Evolutionary conservation across 2,113 vertebrate genomes (phyloP).

Genomic region (Rallus limicola): DNA sequence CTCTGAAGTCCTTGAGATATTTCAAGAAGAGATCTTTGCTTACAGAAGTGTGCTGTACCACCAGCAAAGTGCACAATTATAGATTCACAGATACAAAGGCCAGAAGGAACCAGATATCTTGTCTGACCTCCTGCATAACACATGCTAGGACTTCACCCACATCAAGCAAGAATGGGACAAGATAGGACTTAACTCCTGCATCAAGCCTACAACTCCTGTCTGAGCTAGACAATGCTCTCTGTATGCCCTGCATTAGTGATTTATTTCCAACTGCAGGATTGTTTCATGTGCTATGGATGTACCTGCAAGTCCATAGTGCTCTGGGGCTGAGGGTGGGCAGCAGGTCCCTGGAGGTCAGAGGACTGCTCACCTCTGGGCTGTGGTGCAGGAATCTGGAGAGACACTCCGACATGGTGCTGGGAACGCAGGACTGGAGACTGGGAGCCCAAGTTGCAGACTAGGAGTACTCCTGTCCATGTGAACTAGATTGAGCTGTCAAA

Average conservation of each 20-base stretch:
- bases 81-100: neutral
- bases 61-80: neutral
- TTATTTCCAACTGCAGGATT: neutral
- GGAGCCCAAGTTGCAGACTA: neutral
- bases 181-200: neutral
- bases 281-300: accelerated
- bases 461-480: neutral
- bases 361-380: neutral
- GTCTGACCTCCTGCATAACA: neutral
- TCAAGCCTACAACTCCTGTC: neutral
- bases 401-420: accelerated
- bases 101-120: neutral
- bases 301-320: neutral
- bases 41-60: neutral
- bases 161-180: too few species aligned
- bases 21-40: neutral
- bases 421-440: accelerated
- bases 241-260: neutral
- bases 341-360: neutral
- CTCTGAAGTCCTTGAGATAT: neutral
- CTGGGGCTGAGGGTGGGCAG: neutral
- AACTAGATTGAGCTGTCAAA: neutral
- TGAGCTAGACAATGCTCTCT: neutral
- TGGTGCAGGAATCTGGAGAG: neutral
- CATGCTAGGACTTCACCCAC: neutral